A percentile compares a stretch with the other conserved stretches of the same genome.
Evolutionary conservation across 2,888 invertebrate genomes (phyloP).

Genomic region (Rotaria sp.): DNA sequence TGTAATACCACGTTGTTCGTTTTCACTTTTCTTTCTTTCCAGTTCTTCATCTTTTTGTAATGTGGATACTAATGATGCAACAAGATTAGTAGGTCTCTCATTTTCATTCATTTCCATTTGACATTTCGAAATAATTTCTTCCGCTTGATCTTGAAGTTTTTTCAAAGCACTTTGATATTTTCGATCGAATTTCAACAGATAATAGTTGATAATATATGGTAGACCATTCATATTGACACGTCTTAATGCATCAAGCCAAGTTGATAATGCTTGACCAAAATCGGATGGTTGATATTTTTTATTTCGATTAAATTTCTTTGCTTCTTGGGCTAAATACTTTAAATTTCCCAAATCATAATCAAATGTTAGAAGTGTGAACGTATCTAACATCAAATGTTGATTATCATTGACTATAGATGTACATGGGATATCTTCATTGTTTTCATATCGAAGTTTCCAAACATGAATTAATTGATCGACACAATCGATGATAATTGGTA

Average conservation of each 20-base stretch:
- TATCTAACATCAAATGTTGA: not conserved
- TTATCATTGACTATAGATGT: not conserved
- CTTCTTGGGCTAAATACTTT: too few relatives aligned
- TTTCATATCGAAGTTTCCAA: not conserved
- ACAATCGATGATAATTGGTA: not conserved
- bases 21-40: too few relatives aligned
- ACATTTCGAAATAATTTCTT: not conserved
- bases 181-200: not conserved
- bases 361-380: not conserved
- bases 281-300: too few relatives aligned
- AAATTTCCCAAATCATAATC: too few relatives aligned
- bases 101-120: not conserved
- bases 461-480: too few relatives aligned
- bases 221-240: not conserved
- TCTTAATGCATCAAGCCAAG: not conserved
- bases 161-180: not conserved
- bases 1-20: too few relatives aligned
- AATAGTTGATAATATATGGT: not conserved
- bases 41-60: too few relatives aligned
- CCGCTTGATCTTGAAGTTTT: not conserved
- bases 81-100: not conserved
- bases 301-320: too few relatives aligned
- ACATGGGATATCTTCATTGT: not conserved
- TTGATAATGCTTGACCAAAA: not conserved
- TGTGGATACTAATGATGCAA: not conserved